Base-by-base conservation (phyloP, 2,113 vertebrate genomes). In the Marcusenius ussheri region DNA sequence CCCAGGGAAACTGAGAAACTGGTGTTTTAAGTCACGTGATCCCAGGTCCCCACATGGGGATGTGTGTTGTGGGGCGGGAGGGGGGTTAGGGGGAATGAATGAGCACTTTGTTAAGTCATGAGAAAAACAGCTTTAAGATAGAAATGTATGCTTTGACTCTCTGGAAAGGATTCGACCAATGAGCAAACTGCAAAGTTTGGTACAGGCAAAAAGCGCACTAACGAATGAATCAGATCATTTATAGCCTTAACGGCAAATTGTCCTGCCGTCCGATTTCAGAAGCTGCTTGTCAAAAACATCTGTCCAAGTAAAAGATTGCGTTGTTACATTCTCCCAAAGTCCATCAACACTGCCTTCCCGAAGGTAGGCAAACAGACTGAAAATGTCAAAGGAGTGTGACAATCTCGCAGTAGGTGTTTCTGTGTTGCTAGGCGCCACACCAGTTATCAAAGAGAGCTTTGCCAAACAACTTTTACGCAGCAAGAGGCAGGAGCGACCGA, bases 31-130 rank as follows among this genome's bases (percentile, higher is more conserved):
- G 51, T 94, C 92, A 91, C 50, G 70, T 91, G 87, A 5, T 85
- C 62, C 11, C 70, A 17, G 77, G 83, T 91, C 90, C 92, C 91
- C 31, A 53, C 85, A 87, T 53, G 27, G 84, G 84, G 47, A 13
- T 74, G 66, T 74, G 66, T 74, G 27, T 3, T 31, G 46, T 24
- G 62, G 93, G 93, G 93, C 93, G 27, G 51, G 93, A 93, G 27
- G 49, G 93, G 93, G 93, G 93, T 90, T 53, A 51, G 24, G n/a
- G 49, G 88, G 87, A 62, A 91, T 96, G 93, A 96, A 96, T 94
- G 94, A 92, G 92, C 89, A 94, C 95, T 93, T 94, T 95, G 93
- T 96, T 89, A 89, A 84, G 88, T 90, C 87, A 89, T 27, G 90
- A 91, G 91, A 87, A 24, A 84, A 53, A 87, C 50, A 88, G 87